These are phyloP conservation scores for Caloenas nicobarica DNA, from an alignment of 2,113 vertebrate species.

Conservation along the genomic window DNA sequence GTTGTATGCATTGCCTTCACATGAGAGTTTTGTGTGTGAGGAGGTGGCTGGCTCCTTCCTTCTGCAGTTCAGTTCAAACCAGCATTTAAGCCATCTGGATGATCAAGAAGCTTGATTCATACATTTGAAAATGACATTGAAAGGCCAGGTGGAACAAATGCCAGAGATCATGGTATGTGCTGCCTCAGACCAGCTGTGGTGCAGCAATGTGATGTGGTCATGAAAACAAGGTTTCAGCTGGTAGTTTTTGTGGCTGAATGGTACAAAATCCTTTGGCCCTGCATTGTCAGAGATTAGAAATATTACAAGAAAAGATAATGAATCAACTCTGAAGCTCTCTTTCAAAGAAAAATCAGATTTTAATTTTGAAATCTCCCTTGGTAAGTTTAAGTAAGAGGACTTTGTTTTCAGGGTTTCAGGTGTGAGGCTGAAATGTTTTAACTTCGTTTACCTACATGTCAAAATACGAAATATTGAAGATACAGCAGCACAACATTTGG, in stretches of 20 bases:
- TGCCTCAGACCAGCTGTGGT: background rate
- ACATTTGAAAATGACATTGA: background rate
- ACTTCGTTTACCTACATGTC: background rate
- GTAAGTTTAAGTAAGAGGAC: background rate
- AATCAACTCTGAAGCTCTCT: background rate
- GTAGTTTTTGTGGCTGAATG: background rate
- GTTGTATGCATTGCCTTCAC: background rate
- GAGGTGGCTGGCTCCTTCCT: background rate
- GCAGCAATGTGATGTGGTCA: background rate
- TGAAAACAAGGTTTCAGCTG: background rate
- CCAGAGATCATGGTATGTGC: too few relatives aligned
- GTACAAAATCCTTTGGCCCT: background rate
- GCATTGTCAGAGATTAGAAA: accelerated
- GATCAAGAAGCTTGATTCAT: background rate
- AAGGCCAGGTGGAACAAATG: background rate
- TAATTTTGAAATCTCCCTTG: background rate
- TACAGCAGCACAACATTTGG: background rate
- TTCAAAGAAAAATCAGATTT: background rate
- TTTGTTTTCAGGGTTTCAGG: background rate
- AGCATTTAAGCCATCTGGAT: background rate
- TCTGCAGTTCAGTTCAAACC: background rate
- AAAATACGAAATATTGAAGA: background rate
- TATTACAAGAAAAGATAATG: background rate
- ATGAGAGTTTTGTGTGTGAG: background rate
- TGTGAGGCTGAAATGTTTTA: background rate